phyloP scores from a whole-genome alignment of 2,797 vertebrate species.

The Clarias platycephalus region DNA sequence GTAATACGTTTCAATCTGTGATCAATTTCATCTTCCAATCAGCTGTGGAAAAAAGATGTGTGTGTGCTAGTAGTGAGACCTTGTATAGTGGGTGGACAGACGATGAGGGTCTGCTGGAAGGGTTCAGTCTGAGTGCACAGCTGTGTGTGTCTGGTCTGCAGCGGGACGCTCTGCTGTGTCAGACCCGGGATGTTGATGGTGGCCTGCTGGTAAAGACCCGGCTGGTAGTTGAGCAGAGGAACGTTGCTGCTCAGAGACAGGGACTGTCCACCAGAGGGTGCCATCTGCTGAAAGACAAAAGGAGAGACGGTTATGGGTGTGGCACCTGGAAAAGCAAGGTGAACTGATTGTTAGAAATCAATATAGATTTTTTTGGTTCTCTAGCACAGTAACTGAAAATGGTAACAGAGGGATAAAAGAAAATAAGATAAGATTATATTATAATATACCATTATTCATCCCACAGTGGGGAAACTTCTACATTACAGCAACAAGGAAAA shows the following conservation, averaged over 20 bases:
- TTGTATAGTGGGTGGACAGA: slow-evolving; percentile 95
- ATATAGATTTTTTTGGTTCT: too few relatives aligned
- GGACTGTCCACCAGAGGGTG: slow-evolving; percentile 88
- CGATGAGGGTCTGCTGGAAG: slow-evolving; percentile 97
- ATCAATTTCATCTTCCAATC: neutral
- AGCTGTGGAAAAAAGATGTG: neutral
- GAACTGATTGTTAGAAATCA: neutral
- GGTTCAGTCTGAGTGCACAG: slow-evolving; percentile 93
- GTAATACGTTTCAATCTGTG: neutral
- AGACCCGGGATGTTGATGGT: slow-evolving; percentile 93
- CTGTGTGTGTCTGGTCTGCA: slow-evolving; percentile 90
- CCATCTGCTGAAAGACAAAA: slow-evolving; percentile 74
- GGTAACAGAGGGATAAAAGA: too few relatives aligned
- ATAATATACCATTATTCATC: too few relatives aligned
- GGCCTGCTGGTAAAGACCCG: slow-evolving; percentile 92
- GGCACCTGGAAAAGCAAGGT: neutral
- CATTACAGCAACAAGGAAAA: too few relatives aligned
- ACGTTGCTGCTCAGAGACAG: slow-evolving; percentile 93
- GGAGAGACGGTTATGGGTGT: neutral
- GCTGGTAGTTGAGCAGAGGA: slow-evolving; percentile 92
- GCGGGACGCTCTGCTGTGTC: slow-evolving; percentile 87
- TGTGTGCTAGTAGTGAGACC: slow-evolving; percentile 71
- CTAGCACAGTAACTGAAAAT: too few relatives aligned
- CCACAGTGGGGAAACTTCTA: too few relatives aligned
- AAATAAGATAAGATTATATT: too few relatives aligned